A percentile compares a stretch with the other conserved stretches of the same genome.
phyloP scores from a whole-genome alignment of 2,113 vertebrate genomes.

The Tonatia bakeri region DNA sequence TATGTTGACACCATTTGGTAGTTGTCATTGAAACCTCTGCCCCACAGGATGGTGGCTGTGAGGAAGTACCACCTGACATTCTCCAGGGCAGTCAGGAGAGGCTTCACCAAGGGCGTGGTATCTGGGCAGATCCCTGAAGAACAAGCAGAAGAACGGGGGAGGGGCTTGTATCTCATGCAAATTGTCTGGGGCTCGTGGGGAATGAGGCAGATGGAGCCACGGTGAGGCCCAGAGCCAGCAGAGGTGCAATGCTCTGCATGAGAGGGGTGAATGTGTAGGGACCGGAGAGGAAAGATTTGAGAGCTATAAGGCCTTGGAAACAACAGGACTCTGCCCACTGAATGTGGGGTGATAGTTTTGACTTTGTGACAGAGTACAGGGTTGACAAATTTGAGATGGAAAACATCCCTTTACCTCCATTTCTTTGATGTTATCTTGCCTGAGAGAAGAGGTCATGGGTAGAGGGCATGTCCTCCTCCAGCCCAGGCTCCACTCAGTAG shows the following conservation, averaged over 20 bases:
- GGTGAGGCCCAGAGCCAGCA: background rate
- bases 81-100: background rate
- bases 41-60: background rate
- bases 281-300: background rate
- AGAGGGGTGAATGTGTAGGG: rapidly evolving
- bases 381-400: background rate
- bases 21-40: background rate
- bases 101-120: rapidly evolving
- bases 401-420: background rate
- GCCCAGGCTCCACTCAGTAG: background rate
- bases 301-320: background rate
- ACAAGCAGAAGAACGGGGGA: background rate
- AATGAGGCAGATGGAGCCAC: background rate
- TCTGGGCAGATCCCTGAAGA: background rate
- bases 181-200: background rate
- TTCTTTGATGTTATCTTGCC: background rate
- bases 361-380: background rate
- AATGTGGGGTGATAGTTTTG: background rate
- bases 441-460: background rate
- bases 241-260: too few species aligned
- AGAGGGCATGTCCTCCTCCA: rapidly evolving
- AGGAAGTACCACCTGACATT: background rate
- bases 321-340: background rate
- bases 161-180: background rate
- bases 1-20: background rate